Evolutionary conservation across 2,797 vertebrate genomes (phyloP), one percentile per base, ranked within the genome.

Genomic region (Tympanoctomys barrerae): DNA sequence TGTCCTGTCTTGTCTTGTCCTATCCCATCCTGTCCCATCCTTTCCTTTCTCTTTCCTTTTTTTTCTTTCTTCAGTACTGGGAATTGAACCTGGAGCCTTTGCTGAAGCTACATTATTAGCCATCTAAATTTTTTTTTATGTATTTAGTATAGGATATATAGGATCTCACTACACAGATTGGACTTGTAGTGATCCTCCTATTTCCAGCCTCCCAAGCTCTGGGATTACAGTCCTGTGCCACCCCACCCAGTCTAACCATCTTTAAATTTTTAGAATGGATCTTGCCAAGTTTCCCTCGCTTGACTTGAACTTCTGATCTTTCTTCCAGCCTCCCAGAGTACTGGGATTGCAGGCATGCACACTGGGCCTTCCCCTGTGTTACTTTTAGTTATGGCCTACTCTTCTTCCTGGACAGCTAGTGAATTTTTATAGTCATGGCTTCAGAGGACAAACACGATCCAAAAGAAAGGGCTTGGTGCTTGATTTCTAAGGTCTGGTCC

Each of bases 401-500:
- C 61, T 33, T 90, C 33, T 75, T 36, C 28, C 94, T 49, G 10
- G 64, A 54, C 26, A 31, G 81, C 18, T 39, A 73, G 42, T 82
- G 75, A 31, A 81, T 28, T 79, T 64, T 64, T 33, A 18, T 2
- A 61, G 82, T 82, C 24, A 36, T 78, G 71, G 71, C 59, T 36
- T 87, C 33, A 54, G 78, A 90, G 75, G 28, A 93, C 78, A 92
- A 77, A 73, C 12, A 5, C 71, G 90, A 89, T 89, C 92, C 66
- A 93, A 87, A 94, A 96, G 96, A 93, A 52, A 82, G 7, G 88
- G 49, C 73, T 64, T 97, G 46, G 22, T n/a, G 52, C 96, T 96
- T 95, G 88, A 79, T 94, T 97, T 79, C 87, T 54, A 73, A 73
- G 90, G 57, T 79, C 73, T 90, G 73, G 71, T 91, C 39, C 57